Evolutionary conservation across 1,140 invertebrate genomes (phyloP).

Genomic region (Lasioglossum albipes): DNA sequence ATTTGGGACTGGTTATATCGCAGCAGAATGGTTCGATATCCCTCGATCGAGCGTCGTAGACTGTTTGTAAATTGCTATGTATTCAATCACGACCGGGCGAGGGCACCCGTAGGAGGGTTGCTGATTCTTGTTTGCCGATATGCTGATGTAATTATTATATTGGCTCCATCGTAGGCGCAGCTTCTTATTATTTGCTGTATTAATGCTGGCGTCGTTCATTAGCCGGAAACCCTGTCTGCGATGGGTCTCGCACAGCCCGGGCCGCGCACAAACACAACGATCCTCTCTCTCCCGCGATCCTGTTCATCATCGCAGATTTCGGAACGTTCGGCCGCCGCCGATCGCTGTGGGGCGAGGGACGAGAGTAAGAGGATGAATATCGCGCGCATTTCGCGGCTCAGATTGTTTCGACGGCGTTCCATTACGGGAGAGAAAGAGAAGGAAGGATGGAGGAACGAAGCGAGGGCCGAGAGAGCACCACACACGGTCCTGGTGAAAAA

Average conservation of each 20-base stretch:
- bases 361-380: slow-evolving; percentile 19
- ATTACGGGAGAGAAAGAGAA: slow-evolving; percentile 40
- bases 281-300: neutral
- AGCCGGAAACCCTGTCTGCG: slow-evolving; percentile 35
- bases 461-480: neutral
- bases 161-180: slow-evolving; percentile 60
- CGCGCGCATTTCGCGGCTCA: slow-evolving; percentile 47
- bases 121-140: slow-evolving; percentile 79
- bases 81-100: slow-evolving; percentile 49
- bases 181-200: slow-evolving; percentile 68
- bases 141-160: slow-evolving; percentile 81
- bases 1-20: too few relatives aligned
- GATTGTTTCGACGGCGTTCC: slow-evolving; percentile 47
- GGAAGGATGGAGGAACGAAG: neutral
- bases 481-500: slow-evolving; percentile 16
- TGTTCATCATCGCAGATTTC: neutral
- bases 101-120: slow-evolving; percentile 58
- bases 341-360: neutral
- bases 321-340: neutral
- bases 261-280: neutral
- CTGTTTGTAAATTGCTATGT: slow-evolving; percentile 63
- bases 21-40: too few relatives aligned
- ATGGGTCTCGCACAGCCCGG: neutral
- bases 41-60: slow-evolving; percentile 19
- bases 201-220: slow-evolving; percentile 62